A percentile compares a stretch with the other conserved stretches of the same genome.
Conservation (phyloP, 2,113 vertebrate genomes). For the Setophaga coronata region DNA sequence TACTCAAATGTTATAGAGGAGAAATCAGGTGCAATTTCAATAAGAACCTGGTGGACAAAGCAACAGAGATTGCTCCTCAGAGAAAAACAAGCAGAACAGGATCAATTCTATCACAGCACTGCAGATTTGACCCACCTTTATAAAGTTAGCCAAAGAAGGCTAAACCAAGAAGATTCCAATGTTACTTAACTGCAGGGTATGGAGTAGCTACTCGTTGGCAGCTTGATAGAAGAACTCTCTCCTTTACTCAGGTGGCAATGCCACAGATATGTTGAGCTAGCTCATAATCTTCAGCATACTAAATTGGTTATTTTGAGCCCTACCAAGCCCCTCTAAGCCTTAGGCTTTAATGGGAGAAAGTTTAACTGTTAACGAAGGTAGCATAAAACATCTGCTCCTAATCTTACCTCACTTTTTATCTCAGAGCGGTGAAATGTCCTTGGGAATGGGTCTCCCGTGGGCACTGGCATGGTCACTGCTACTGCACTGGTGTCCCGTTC, state of each 20-base stretch:
- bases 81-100: neutral
- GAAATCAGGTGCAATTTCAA: neutral
- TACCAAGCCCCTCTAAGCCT: neutral
- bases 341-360: neutral
- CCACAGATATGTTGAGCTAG: neutral
- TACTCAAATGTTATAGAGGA: neutral
- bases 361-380: neutral
- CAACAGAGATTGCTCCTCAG: neutral
- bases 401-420: constrained; percentile 79
- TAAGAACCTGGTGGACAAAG: neutral
- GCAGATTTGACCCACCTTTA: neutral
- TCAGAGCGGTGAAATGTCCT: constrained; percentile 85
- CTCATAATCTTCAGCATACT: neutral
- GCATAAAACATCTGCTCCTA: neutral
- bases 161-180: neutral
- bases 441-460: constrained; percentile 87
- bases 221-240: neutral
- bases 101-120: neutral
- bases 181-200: neutral
- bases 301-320: neutral
- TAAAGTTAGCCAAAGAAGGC: neutral
- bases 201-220: neutral
- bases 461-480: constrained; percentile 80
- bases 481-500: constrained; percentile 88
- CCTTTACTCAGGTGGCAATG: neutral